A percentile compares a stretch with the other conserved stretches of the same genome.
Evolutionary conservation across 2,113 vertebrate species (phyloP).

Genomic region (Pachycephala philippinensis): DNA sequence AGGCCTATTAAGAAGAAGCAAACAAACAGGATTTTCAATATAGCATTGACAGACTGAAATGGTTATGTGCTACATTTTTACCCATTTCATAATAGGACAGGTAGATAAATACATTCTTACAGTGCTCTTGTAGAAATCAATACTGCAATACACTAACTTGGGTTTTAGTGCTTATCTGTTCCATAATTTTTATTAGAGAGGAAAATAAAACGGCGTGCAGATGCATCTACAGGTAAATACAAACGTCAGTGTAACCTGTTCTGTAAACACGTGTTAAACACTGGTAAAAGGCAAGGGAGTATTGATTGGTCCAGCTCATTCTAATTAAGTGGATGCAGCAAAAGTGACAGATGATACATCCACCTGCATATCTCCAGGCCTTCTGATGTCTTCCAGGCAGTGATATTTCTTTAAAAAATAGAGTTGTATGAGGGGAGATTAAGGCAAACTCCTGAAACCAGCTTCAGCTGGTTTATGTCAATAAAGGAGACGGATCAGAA

Average conservation of each 20-base stretch:
- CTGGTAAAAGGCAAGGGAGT: background rate
- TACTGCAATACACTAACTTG: background rate
- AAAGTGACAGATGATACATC: background rate
- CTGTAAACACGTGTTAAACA: background rate
- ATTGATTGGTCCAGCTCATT: background rate
- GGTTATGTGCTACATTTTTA: background rate
- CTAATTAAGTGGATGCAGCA: background rate
- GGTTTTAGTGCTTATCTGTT: background rate
- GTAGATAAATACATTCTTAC: slow-evolving; percentile 22
- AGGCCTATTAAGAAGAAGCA: background rate
- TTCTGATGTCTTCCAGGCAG: background rate
- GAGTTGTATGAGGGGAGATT: background rate
- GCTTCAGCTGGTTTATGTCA: background rate
- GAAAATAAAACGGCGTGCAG: background rate
- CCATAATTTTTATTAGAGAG: slow-evolving; percentile 15
- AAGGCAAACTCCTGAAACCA: background rate
- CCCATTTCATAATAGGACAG: slow-evolving; percentile 22
- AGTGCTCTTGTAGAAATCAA: slow-evolving; percentile 13
- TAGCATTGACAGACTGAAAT: background rate
- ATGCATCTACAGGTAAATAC: background rate
- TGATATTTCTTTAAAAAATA: background rate
- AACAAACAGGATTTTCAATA: background rate
- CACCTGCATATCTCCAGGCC: background rate
- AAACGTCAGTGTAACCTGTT: background rate
- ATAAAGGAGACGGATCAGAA: background rate